phyloP scores from a whole-genome alignment of 1,140 invertebrate genomes.

The Drosophila subpulchrella region DNA sequence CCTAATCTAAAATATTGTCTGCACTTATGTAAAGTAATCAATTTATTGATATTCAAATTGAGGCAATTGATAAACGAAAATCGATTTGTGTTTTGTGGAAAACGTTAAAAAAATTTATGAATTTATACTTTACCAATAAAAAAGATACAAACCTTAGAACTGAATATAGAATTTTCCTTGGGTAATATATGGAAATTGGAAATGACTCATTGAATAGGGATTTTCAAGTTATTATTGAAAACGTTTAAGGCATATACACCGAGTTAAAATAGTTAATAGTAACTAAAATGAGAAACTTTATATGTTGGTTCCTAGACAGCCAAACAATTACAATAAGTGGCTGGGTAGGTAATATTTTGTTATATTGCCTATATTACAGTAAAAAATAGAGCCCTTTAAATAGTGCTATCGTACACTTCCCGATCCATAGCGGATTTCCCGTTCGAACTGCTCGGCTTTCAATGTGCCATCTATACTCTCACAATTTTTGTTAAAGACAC shows the following conservation, averaged over 20 bases:
- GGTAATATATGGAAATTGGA: neutral
- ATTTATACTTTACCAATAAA: constrained; percentile 37
- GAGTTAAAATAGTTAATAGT: neutral
- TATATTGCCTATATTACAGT: constrained; percentile 9
- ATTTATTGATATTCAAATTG: constrained; percentile 10
- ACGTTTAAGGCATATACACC: neutral
- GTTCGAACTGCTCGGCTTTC: constrained; percentile 97
- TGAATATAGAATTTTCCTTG: neutral
- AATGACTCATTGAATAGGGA: too few species aligned
- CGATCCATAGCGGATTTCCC: constrained; percentile 90
- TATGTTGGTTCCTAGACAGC: neutral
- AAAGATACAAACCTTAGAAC: neutral
- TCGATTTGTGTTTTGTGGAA: constrained; percentile 15
- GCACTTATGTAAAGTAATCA: constrained; percentile 40
- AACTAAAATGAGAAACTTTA: neutral
- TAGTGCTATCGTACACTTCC: constrained; percentile 74
- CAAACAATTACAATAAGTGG: neutral
- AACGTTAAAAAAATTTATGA: constrained; percentile 7
- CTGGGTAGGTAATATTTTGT: neutral
- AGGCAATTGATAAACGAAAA: constrained; percentile 7
- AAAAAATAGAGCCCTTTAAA: neutral
- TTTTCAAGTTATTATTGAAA: too few species aligned
- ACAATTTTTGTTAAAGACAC: constrained; percentile 98
- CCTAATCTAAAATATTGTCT: constrained; percentile 14
- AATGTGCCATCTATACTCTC: constrained; percentile 96